A percentile compares a stretch with the other conserved stretches of the same genome.
Conservation (phyloP, 2,888 invertebrate species). For the Cantharis nigra region DNA sequence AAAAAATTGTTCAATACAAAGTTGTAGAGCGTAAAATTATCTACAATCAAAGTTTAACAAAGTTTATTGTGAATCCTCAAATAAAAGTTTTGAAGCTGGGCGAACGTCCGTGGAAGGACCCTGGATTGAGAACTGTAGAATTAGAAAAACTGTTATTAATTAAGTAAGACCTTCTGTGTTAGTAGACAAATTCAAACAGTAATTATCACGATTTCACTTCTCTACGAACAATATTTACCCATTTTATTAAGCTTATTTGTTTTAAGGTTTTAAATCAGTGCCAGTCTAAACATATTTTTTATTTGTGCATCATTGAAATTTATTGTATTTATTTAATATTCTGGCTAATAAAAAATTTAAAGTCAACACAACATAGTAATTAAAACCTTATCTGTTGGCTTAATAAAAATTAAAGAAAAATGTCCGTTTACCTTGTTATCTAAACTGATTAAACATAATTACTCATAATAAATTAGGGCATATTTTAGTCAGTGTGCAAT, state of each 20-base stretch:
- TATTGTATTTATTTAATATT: background rate
- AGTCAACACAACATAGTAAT: background rate
- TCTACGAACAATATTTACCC: constrained; percentile 19
- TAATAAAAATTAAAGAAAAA: background rate
- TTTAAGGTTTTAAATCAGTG: background rate
- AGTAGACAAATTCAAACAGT: constrained; percentile 17
- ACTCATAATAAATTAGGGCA: constrained; percentile 25
- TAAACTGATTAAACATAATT: constrained; percentile 25
- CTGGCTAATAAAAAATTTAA: background rate
- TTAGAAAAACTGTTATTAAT: background rate
- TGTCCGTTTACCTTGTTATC: constrained; percentile 5
- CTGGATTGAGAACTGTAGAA: background rate
- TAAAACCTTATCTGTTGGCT: background rate
- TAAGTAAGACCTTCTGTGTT: background rate
- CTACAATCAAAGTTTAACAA: too few relatives aligned
- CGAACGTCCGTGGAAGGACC: background rate
- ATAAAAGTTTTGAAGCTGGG: too few relatives aligned
- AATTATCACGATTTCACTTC: constrained; percentile 49
- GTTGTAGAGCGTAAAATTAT: background rate
- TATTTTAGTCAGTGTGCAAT: constrained; percentile 14
- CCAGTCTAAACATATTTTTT: background rate
- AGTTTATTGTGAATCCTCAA: too few relatives aligned
- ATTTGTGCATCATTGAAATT: background rate
- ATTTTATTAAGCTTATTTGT: background rate
- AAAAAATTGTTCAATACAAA: background rate